A percentile compares a stretch with the other conserved stretches of the same genome.
Evolutionary conservation across 2,888 invertebrate genomes (phyloP).

Genomic region (Timandra comae): DNA sequence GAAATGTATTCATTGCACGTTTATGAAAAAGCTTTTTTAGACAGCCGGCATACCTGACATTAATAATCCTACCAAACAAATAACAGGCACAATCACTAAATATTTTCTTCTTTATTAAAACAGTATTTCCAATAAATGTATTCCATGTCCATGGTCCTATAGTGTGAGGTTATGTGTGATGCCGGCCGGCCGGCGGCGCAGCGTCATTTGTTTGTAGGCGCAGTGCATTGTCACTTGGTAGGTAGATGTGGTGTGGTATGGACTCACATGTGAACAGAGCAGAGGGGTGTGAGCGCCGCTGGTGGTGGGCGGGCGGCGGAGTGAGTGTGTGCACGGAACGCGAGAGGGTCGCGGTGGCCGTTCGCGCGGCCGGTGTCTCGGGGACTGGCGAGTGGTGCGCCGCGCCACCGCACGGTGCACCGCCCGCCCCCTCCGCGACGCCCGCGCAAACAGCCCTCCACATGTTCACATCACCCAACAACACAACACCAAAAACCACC

Average conservation of each 20-base stretch:
- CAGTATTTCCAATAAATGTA: too few relatives aligned
- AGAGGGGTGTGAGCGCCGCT: constrained; percentile 46
- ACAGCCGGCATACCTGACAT: constrained; percentile 9
- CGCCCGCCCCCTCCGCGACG: constrained; percentile 53
- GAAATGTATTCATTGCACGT: too few relatives aligned
- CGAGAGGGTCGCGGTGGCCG: constrained; percentile 62
- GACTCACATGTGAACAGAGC: constrained; percentile 65
- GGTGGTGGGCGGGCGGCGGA: constrained; percentile 52
- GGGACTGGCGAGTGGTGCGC: constrained; percentile 64
- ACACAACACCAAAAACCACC: constrained; percentile 50
- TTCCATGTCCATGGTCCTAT: constrained; percentile 2
- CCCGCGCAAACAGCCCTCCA: constrained; percentile 64
- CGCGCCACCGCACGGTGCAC: constrained; percentile 52
- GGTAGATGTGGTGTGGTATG: constrained; percentile 14
- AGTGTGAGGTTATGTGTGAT: constrained; percentile 51
- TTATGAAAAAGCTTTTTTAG: too few relatives aligned
- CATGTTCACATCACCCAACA: constrained; percentile 41
- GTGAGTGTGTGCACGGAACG: constrained; percentile 47
- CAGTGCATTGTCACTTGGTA: constrained; percentile 5
- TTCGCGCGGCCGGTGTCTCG: constrained; percentile 74
- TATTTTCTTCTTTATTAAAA: constrained; percentile 9
- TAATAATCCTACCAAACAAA: constrained; percentile 7
- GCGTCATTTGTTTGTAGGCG: constrained; percentile 4
- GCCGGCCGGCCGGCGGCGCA: constrained; percentile 58
- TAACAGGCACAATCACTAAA: constrained; percentile 10